Evolutionary conservation across 1,140 invertebrate genomes (phyloP).

Genomic region (Caenorhabditis tropicalis): DNA sequence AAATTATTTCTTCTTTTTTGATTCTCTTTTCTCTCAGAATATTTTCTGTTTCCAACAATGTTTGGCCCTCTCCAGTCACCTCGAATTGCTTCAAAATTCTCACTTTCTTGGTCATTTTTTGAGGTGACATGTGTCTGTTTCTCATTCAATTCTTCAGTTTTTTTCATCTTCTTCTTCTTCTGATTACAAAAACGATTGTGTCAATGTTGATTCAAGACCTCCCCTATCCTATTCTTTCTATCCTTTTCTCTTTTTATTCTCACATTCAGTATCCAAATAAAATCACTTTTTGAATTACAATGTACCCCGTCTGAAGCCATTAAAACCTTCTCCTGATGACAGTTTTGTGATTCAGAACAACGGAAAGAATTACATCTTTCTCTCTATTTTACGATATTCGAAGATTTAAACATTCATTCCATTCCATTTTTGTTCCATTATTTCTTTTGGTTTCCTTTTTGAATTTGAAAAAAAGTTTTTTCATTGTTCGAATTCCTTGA

Average conservation of each 20-base stretch:
- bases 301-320: not conserved
- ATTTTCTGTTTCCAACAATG: not conserved
- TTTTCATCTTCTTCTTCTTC: not conserved
- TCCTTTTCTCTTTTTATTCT: not conserved
- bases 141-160: not conserved
- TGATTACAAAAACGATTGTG: slow-evolving; percentile 26
- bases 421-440: too few species aligned
- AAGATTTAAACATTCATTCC: too few species aligned
- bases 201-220: slow-evolving; percentile 14
- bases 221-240: not conserved
- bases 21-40: not conserved
- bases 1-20: not conserved
- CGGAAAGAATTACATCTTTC: not conserved
- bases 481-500: too few species aligned
- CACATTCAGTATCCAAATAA: not conserved
- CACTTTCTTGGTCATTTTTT: too few species aligned
- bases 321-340: not conserved
- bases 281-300: slow-evolving; percentile 22
- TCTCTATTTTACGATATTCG: not conserved
- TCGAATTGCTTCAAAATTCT: slow-evolving; percentile 20
- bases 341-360: not conserved
- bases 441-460: too few species aligned
- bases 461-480: too few species aligned
- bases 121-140: too few species aligned
- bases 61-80: not conserved